phyloP scores from a whole-genome alignment of 2,797 vertebrate genomes.

The Vultur gryphus region DNA sequence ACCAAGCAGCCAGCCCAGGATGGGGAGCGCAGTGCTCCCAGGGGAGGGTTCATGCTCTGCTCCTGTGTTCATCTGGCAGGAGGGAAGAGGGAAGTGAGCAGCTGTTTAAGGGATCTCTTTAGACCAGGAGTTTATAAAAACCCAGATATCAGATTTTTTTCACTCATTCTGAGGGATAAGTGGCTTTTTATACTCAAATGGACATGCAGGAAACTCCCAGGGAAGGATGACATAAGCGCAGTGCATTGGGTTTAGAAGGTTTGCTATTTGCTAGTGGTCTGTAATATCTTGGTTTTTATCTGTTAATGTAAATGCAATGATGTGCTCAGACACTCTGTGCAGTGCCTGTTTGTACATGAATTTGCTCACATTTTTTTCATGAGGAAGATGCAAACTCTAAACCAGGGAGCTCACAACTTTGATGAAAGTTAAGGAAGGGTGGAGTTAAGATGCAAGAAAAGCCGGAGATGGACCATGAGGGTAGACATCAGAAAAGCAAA shows the following conservation, averaged over 20 bases:
- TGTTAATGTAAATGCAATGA: background rate
- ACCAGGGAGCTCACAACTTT: background rate
- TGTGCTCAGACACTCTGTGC: background rate
- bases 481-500: background rate
- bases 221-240: background rate
- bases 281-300: background rate
- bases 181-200: background rate
- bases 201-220: background rate
- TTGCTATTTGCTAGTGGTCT: background rate
- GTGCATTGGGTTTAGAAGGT: background rate
- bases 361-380: background rate
- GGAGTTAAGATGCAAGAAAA: background rate
- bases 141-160: background rate
- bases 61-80: background rate
- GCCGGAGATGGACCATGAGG: background rate
- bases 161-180: background rate
- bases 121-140: background rate
- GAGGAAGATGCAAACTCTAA: background rate
- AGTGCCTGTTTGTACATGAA: background rate
- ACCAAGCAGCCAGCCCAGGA: background rate
- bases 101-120: background rate
- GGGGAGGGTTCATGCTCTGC: background rate
- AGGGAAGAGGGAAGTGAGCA: background rate
- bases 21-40: accelerated
- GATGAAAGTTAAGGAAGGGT: background rate